Evolutionary conservation across 1,140 invertebrate genomes (phyloP), one percentile per base, ranked within the genome.

Genomic region (Oscheius sp.): DNA sequence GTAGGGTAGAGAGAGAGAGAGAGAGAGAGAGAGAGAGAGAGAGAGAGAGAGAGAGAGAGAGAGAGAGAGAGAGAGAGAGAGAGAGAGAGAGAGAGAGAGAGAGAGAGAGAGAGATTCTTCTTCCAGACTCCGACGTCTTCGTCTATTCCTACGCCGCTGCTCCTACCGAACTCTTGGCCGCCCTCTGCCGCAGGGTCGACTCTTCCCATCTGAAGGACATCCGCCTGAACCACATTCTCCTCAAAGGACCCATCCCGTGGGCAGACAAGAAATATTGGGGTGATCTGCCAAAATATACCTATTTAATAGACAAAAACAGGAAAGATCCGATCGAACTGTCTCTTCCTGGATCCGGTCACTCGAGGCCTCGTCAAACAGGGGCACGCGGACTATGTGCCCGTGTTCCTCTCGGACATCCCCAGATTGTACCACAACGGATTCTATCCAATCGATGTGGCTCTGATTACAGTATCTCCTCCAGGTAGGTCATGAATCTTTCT

Each of bases 351-450:
- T 49, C 20, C 10, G 20, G 68, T 73, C 49, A 52, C 75, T 1
- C 71, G 79, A 29, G 26, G 35, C 49, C 45, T 76, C 7, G 62
- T 80, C 31, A 78, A 74, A 38, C 26, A 29, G 7, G 80, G 80
- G 13, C 87, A 91, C 61, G 92, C 91, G 0, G 94, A 97, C 84
- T 90, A 89, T 74, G 89, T 93, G 49, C 93, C 93, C 1, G 93
- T 97, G 70, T 97, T 95, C 85, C 87, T 97, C 0, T 90, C 91
- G 72, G 94, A 97, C 84, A 95, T 95, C 79, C 93, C 93, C 1
- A 87, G 89, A 59, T 85, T 97, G 13, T 97, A 95, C 85, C 89
- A 91, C 77, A 88, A 89, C 64, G 91, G 91, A 76, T 90, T 93
- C 74, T 86, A 95, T 13, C 86, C 90, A 78, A 91, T 93, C 0